Conservation (phyloP, 1,140 invertebrate species). For the Diachasma alloeum region DNA sequence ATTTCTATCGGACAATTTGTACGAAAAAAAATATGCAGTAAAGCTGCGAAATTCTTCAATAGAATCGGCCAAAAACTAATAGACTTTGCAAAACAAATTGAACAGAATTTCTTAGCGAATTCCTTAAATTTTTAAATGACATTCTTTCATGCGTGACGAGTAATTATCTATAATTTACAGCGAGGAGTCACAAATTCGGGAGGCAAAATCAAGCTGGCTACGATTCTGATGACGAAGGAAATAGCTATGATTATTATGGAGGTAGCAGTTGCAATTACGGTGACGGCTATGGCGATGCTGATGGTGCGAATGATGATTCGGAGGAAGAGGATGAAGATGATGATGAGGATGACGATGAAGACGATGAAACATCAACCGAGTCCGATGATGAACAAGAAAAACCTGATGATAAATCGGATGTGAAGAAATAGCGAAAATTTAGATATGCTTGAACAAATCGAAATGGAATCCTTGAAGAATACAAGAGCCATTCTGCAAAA, state of each 20-base stretch:
- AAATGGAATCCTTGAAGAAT: background rate
- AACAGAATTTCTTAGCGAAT: too few relatives aligned
- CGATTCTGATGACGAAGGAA: slow-evolving; percentile 61
- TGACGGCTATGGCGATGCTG: slow-evolving; percentile 68
- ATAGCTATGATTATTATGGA: slow-evolving; percentile 56
- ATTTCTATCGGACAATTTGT: too few relatives aligned
- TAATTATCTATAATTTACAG: slow-evolving; percentile 69
- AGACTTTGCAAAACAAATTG: too few relatives aligned
- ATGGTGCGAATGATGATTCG: slow-evolving; percentile 64
- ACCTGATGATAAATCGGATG: slow-evolving; percentile 18
- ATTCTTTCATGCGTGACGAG: slow-evolving; percentile 97
- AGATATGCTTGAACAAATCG: background rate
- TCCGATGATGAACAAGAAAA: slow-evolving; percentile 44
- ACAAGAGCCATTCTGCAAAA: background rate
- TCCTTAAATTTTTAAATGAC: too few relatives aligned
- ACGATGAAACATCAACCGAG: slow-evolving; percentile 47
- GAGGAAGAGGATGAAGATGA: slow-evolving; percentile 66
- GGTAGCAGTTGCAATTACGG: slow-evolving; percentile 58
- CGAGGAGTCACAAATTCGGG: slow-evolving; percentile 83
- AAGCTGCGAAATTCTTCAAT: too few relatives aligned
- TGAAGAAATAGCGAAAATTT: background rate
- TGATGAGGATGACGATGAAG: slow-evolving; percentile 59
- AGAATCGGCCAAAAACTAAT: too few relatives aligned
- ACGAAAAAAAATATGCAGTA: too few relatives aligned
- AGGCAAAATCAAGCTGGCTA: slow-evolving; percentile 74